Evolutionary conservation across 64 coral and sea anemone species (phyloP).

Genomic region (Dendrophyllia cribrosa): DNA sequence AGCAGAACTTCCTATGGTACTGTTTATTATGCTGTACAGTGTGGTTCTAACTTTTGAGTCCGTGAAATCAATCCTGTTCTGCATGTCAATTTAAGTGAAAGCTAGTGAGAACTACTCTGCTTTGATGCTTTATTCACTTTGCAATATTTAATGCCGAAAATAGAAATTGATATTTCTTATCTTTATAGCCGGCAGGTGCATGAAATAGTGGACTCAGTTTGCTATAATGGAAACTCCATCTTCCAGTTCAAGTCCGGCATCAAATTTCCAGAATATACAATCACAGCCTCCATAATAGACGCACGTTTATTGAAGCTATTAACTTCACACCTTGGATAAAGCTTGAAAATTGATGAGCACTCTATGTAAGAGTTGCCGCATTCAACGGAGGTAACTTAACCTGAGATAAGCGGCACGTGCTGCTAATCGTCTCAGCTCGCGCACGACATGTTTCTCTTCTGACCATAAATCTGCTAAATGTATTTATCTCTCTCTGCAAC

Average conservation of each 20-base stretch:
- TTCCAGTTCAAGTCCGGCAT: not conserved
- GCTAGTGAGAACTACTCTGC: not conserved
- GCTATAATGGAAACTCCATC: not conserved
- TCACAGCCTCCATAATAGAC: not conserved
- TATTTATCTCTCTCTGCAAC: not conserved
- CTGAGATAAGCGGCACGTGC: constrained; percentile 27
- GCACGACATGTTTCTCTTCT: not conserved
- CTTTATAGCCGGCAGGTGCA: not conserved
- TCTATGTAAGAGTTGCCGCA: not conserved
- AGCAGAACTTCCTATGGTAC: too few species aligned
- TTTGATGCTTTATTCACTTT: too few species aligned
- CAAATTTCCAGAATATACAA: not conserved
- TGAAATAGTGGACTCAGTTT: not conserved
- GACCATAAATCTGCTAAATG: not conserved
- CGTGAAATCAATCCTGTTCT: too few species aligned
- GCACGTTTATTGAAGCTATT: not conserved
- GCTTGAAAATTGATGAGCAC: not conserved
- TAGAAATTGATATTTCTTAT: not conserved
- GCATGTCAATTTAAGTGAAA: not conserved
- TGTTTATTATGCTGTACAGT: too few species aligned
- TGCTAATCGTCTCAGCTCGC: not conserved
- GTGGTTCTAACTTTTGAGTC: too few species aligned
- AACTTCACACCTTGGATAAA: not conserved
- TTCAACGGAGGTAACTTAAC: too few species aligned
- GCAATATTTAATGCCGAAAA: too few species aligned